These are phyloP conservation scores for Paraplagusia blochii DNA, from an alignment of 2,113 vertebrate genomes.

Conservation along the genomic window DNA sequence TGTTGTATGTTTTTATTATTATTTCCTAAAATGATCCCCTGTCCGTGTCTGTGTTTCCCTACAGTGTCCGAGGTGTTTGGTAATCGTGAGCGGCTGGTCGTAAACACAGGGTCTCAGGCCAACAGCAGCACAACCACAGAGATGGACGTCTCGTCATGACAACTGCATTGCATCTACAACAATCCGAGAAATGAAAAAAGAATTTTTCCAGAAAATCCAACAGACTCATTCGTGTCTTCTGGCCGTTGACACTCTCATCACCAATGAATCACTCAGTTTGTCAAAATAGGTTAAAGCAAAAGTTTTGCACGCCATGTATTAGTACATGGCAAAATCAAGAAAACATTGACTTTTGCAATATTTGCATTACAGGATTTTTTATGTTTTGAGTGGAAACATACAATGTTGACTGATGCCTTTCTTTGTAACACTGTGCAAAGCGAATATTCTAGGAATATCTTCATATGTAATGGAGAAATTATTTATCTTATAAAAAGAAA, in stretches of 20 bases:
- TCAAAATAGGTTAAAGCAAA: neutral
- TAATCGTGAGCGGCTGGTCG: constrained; percentile 79
- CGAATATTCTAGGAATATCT: constrained; percentile 11
- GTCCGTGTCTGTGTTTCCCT: constrained; percentile 43
- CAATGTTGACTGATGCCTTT: constrained; percentile 13
- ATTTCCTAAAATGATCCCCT: too few relatives aligned
- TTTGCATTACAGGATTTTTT: neutral
- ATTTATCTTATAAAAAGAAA: neutral
- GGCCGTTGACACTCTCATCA: too few relatives aligned
- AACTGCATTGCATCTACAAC: neutral
- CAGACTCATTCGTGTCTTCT: too few relatives aligned
- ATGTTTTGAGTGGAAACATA: neutral
- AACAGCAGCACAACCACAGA: constrained; percentile 50
- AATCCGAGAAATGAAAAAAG: constrained; percentile 6
- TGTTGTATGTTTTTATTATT: too few relatives aligned
- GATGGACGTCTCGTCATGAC: constrained; percentile 71
- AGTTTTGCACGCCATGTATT: neutral
- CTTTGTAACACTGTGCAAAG: constrained; percentile 16
- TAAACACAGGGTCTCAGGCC: constrained; percentile 60
- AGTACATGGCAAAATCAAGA: neutral
- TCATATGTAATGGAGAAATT: constrained; percentile 5
- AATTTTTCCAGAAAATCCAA: too few relatives aligned
- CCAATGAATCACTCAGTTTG: neutral
- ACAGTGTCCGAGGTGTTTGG: constrained; percentile 88
- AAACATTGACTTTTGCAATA: constrained; percentile 6